A percentile compares a stretch with the other conserved stretches of the same genome.
phyloP scores from a whole-genome alignment of 2,113 vertebrate genomes.

The Tragelaphus scriptus region DNA sequence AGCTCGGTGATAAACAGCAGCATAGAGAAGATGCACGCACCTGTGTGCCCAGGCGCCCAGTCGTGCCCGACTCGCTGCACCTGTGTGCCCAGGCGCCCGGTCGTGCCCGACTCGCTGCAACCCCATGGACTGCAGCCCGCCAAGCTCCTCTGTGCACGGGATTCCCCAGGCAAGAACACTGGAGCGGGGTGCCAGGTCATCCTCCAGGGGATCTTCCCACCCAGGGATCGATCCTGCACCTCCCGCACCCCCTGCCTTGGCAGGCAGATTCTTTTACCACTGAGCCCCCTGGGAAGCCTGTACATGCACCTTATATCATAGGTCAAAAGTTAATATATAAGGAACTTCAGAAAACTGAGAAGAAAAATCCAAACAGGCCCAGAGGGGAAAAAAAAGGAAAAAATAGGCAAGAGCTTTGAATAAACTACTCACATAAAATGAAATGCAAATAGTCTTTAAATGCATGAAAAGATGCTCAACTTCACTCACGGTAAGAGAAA shows the following conservation, averaged over 20 bases:
- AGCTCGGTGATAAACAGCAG: not conserved
- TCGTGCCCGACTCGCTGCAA: rapidly evolving
- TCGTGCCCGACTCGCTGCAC: rapidly evolving
- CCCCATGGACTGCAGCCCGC: rapidly evolving
- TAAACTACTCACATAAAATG: not conserved
- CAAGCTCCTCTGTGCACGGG: not conserved
- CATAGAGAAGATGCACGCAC: rapidly evolving
- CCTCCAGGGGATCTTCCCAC: not conserved
- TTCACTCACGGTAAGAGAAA: not conserved
- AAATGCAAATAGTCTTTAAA: not conserved
- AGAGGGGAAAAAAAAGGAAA: not conserved
- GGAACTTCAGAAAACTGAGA: not conserved
- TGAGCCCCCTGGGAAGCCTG: not conserved
- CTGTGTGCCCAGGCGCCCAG: rapidly evolving
- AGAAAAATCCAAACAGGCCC: not conserved
- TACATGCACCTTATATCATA: not conserved
- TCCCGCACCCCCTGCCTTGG: not conserved
- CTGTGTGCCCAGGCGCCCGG: rapidly evolving
- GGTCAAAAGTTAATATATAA: not conserved
- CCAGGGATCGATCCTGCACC: not conserved
- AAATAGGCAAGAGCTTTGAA: not conserved
- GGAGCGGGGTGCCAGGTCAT: not conserved
- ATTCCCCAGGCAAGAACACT: not conserved
- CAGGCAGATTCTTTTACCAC: not conserved
- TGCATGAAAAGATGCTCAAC: not conserved